Base-by-base conservation (phyloP, 2,888 invertebrate species). In the Pegoplata infirma region DNA sequence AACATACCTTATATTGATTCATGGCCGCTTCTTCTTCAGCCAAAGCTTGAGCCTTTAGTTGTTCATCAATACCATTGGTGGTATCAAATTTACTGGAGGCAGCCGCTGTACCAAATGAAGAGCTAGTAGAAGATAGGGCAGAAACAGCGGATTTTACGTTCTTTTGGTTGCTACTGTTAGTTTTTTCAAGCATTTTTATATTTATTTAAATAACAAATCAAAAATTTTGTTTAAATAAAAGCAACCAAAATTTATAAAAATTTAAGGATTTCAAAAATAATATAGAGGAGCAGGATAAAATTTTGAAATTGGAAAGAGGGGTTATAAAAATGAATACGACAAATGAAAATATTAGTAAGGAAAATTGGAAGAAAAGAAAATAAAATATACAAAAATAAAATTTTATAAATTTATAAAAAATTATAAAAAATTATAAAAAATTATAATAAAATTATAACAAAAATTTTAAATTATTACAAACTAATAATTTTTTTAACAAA, bases 1-100 rank as follows among this genome's bases (percentile, higher is more conserved):
- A 14, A 82, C 84, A 85, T 89, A 97, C 98, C 94, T 98, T 98
- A 89, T 97, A 96, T 90, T 97, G 96, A 90, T 96, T 97, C 93
- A 99, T 94, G 69, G 96, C 96, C 23, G 97, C 97, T 89, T 98
- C 98, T 89, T 99, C 99, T 88, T 99, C 98, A 25, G 98, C 98
- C 76, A 99, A 90, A 44, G 94, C 96, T 89, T 96, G 95, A 85
- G 95, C 94, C 86, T 94, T 94, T 76, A 97, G 91, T 69, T 93
- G 93, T 87, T 98, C 98, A 86, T 97, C 97, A 77, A 97, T 94
- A 68, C 94, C 94, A 85, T 94, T 94, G 80, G 93, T 91, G 88
- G 91, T 89, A 86, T 94, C 94, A 81, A 94, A 92, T 66, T 94
- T 92, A 32, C 93, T 92, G 69, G 94, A 94, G 55, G 93, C 93